phyloP scores from a whole-genome alignment of 2,888 invertebrate genomes.

The Phortica okadai region DNA sequence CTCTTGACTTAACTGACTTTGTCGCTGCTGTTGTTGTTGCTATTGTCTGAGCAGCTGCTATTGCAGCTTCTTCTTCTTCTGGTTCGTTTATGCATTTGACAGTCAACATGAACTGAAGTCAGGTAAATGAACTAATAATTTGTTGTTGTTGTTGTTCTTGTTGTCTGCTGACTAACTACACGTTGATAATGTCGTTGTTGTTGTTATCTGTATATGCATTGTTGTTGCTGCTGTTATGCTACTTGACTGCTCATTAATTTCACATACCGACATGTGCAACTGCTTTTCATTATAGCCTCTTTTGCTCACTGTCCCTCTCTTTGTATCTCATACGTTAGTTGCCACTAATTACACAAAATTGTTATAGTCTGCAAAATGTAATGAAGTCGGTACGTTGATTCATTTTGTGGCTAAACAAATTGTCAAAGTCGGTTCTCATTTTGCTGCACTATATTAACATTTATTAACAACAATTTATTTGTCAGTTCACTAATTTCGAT shows the following conservation, averaged over 20 bases:
- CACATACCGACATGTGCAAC: conserved; percentile 19
- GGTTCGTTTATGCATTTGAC: neutral
- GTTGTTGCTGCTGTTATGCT: neutral
- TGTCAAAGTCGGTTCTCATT: conserved; percentile 42
- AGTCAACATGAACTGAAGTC: conserved; percentile 15
- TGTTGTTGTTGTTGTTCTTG: conserved; percentile 12
- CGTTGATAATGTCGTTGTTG: neutral
- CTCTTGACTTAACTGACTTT: conserved; percentile 39
- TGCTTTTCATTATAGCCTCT: conserved; percentile 26
- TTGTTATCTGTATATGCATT: neutral
- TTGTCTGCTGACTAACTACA: conserved; percentile 14
- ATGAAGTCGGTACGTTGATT: conserved; percentile 60
- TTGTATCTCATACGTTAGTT: neutral
- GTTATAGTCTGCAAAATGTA: conserved; percentile 63
- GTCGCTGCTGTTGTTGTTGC: conserved; percentile 2
- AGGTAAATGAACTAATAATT: conserved; percentile 32
- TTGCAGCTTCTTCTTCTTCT: neutral
- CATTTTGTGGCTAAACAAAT: conserved; percentile 59
- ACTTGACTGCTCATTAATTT: conserved; percentile 35
- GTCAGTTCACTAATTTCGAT: conserved; percentile 3
- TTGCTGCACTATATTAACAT: neutral
- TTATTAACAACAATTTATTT: neutral
- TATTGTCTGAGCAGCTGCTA: neutral
- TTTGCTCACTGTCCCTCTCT: conserved; percentile 44
- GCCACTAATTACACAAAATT: conserved; percentile 64